Percentiles rank a stretch among this genome's conserved stretches.
Conservation (phyloP, 1,140 invertebrate species). For the Microvelia longipes region DNA sequence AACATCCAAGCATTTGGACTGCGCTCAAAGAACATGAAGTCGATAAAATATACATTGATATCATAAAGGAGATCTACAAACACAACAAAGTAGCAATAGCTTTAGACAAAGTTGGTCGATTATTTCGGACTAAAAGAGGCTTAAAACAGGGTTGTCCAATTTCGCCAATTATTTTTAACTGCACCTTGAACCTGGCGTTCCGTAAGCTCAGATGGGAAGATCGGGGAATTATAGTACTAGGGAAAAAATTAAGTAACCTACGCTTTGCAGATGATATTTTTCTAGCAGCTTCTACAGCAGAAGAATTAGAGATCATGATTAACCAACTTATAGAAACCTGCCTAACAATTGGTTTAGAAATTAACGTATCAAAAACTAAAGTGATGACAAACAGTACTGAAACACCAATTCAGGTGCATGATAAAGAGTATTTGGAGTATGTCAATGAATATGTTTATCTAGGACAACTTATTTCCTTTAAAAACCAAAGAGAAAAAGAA, state of each 20-base stretch:
- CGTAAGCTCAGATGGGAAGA: background rate
- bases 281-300: background rate
- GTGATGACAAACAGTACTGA: background rate
- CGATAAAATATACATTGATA: background rate
- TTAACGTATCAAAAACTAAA: background rate
- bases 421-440: background rate
- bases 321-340: background rate
- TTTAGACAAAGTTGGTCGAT: background rate
- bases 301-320: background rate
- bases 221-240: background rate
- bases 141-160: background rate
- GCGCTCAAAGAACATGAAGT: background rate
- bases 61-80: background rate
- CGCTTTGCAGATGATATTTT: background rate
- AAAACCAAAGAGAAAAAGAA: background rate
- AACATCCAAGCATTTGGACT: background rate
- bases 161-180: background rate
- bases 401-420: background rate
- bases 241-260: background rate
- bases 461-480: background rate
- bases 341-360: background rate
- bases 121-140: background rate
- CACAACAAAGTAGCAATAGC: background rate
- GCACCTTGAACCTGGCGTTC: background rate
- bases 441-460: background rate